Conservation (phyloP, 2,888 invertebrate genomes). For the Clanis bilineata region DNA sequence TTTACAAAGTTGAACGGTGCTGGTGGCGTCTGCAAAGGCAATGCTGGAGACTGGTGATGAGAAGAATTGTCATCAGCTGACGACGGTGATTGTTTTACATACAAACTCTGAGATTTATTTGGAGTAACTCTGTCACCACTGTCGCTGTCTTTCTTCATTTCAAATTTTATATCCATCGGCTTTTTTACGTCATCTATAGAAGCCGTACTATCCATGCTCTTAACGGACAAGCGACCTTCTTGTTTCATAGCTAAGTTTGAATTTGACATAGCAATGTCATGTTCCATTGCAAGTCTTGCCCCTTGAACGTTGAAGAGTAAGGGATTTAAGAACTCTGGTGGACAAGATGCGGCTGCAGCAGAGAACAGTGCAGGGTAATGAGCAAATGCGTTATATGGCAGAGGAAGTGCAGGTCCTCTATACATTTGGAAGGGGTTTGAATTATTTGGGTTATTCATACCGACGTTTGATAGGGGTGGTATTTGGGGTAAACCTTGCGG, state of each 20-base stretch:
- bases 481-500: conserved; percentile 69
- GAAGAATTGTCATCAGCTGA: conserved; percentile 85
- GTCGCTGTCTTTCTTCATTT: conserved; percentile 52
- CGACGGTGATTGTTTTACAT: conserved; percentile 84
- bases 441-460: conserved; percentile 67
- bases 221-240: conserved; percentile 70
- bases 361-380: conserved; percentile 81
- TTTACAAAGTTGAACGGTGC: conserved; percentile 57
- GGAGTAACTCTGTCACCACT: conserved; percentile 80
- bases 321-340: conserved; percentile 84
- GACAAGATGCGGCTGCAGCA: conserved; percentile 75
- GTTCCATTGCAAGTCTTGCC: conserved; percentile 73
- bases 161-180: conserved; percentile 58
- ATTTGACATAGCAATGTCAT: conserved; percentile 77
- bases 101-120: conserved; percentile 68
- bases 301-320: conserved; percentile 84
- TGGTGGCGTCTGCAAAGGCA: conserved; percentile 74
- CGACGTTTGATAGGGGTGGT: conserved; percentile 66
- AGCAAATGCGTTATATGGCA: conserved; percentile 85
- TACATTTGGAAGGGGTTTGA: conserved; percentile 88
- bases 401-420: conserved; percentile 84
- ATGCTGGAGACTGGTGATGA: conserved; percentile 85
- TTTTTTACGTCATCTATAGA: conserved; percentile 70
- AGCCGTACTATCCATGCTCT: conserved; percentile 69
- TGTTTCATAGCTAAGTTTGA: conserved; percentile 78